Evolutionary conservation across 2,797 vertebrate genomes (phyloP).

Genomic region (Leptodactylus fallax): DNA sequence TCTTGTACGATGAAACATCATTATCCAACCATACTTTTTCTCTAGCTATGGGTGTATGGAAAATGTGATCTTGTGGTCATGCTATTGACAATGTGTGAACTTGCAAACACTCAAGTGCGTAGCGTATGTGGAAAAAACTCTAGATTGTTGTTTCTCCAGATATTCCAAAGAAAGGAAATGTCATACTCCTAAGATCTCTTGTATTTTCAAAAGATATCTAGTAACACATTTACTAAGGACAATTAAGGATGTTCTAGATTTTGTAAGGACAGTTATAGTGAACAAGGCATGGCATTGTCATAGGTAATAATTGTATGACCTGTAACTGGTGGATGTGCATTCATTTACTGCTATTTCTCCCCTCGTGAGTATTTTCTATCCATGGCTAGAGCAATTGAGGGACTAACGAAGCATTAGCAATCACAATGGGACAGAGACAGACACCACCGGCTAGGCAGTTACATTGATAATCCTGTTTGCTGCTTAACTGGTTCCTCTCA

Average conservation of each 20-base stretch:
- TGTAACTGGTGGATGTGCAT: not conserved
- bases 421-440: constrained; percentile 52
- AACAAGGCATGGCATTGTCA: no score
- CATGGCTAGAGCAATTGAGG: constrained; percentile 39
- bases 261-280: no score
- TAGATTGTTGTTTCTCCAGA: not conserved
- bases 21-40: not conserved
- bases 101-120: not conserved
- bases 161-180: not conserved
- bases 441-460: constrained; percentile 52
- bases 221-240: not conserved
- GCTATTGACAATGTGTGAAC: not conserved
- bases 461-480: constrained; percentile 64
- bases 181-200: not conserved
- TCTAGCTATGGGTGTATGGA: not conserved
- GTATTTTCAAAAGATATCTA: not conserved
- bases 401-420: constrained; percentile 57
- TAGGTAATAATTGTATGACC: not conserved
- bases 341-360: constrained; percentile 28
- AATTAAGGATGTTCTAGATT: not conserved
- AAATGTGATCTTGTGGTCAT: not conserved
- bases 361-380: constrained; percentile 13
- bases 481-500: constrained; percentile 58
- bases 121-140: not conserved
- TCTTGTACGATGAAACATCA: not conserved